phyloP scores from a whole-genome alignment of 2,888 invertebrate genomes.

The Ormyrus nitidulus region DNA sequence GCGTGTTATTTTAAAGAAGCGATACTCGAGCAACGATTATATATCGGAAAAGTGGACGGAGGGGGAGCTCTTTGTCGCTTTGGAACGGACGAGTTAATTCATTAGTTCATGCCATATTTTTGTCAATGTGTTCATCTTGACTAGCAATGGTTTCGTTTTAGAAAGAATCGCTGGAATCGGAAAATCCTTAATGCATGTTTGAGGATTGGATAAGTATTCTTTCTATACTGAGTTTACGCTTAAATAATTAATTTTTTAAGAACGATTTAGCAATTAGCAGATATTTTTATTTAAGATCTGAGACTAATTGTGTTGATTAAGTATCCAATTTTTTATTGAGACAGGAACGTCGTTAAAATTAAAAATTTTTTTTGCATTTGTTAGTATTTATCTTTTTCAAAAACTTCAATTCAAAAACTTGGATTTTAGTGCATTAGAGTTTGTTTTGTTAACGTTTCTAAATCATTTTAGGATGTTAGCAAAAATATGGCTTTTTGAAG shows the following conservation, averaged over 20 bases:
- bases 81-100: not conserved
- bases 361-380: too few relatives aligned
- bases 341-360: too few relatives aligned
- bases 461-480: conserved; percentile 12
- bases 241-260: not conserved
- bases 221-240: conserved; percentile 32
- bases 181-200: not conserved
- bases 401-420: not conserved
- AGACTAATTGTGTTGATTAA: not conserved
- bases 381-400: not conserved
- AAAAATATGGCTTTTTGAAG: conserved; percentile 44
- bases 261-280: not conserved
- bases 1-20: conserved; percentile 51
- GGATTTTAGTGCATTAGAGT: conserved; percentile 6
- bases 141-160: not conserved
- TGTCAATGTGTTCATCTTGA: too few relatives aligned
- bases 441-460: conserved; percentile 2
- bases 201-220: conserved; percentile 17
- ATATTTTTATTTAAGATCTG: not conserved
- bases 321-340: too few relatives aligned
- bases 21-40: conserved; percentile 55
- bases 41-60: conserved; percentile 32
- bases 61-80: conserved; percentile 13
- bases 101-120: conserved; percentile 28
- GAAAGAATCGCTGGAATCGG: not conserved